Conservation (phyloP, 2,797 vertebrate genomes). For the Anguilla megastoma region DNA sequence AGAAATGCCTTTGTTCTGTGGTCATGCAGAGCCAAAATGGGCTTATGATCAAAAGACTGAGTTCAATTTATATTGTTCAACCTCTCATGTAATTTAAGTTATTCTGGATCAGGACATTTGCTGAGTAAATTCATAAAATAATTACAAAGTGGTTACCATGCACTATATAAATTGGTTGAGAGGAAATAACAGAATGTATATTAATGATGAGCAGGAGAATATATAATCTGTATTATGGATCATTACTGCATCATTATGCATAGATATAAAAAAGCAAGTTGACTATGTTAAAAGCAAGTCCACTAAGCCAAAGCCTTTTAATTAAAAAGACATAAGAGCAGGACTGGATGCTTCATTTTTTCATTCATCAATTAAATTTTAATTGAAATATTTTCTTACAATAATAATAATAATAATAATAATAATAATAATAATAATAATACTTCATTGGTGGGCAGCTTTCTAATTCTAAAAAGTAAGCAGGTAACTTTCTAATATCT, state of each 20-base stretch:
- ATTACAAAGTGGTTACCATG: neutral
- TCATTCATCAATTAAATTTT: neutral
- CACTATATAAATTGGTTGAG: constrained; percentile 5
- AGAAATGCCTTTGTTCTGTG: neutral
- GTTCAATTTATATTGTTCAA: neutral
- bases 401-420: neutral
- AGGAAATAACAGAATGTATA: neutral
- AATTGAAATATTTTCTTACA: neutral
- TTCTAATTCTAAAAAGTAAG: neutral
- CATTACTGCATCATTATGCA: neutral
- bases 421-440: neutral
- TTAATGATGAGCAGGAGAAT: neutral
- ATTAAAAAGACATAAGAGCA: neutral
- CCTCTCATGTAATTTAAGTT: neutral
- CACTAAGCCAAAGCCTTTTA: neutral
- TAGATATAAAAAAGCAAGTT: neutral
- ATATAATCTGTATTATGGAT: neutral
- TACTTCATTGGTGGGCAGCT: neutral
- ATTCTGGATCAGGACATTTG: neutral
- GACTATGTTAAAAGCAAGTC: neutral
- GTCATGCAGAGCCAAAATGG: neutral
- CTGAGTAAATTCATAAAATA: neutral
- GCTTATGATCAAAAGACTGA: neutral
- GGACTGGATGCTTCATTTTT: neutral
- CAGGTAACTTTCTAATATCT: neutral